Evolutionary conservation across 1,140 invertebrate genomes (phyloP).

Genomic region (Apis florea): DNA sequence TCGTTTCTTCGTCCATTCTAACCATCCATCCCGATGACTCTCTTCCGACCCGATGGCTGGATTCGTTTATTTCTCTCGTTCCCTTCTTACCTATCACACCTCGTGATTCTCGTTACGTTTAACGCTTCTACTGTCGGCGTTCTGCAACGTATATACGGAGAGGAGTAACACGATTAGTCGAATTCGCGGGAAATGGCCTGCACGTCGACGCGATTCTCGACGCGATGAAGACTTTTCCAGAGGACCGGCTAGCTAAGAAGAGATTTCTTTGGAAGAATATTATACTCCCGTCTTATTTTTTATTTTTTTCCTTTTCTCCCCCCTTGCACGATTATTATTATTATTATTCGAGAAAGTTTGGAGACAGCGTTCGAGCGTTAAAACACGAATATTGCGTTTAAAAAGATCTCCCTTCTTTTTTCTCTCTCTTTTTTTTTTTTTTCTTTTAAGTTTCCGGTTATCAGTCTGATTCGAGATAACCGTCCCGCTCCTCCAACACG

Average conservation of each 20-base stretch:
- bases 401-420: neutral
- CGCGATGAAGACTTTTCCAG: neutral
- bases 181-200: slow-evolving; percentile 41
- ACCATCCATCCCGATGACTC: neutral
- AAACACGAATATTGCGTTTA: neutral
- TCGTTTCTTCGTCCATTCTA: slow-evolving; percentile 31
- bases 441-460: slow-evolving; percentile 25
- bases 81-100: slow-evolving; percentile 48
- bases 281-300: too few relatives aligned
- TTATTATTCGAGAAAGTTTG: neutral
- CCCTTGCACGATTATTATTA: too few relatives aligned
- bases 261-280: neutral
- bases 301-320: too few relatives aligned
- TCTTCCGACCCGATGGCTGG: neutral
- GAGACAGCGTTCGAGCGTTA: neutral
- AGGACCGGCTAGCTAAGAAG: neutral
- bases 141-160: neutral
- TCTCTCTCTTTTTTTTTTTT: neutral
- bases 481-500: neutral
- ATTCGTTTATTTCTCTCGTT: slow-evolving; percentile 49
- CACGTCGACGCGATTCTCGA: neutral
- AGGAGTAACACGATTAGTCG: slow-evolving; percentile 61
- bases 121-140: slow-evolving; percentile 42
- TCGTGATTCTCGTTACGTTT: slow-evolving; percentile 65
- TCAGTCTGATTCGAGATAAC: slow-evolving; percentile 28